Conservation (phyloP, 2,113 vertebrate species). For the Eulemur macaco region DNA sequence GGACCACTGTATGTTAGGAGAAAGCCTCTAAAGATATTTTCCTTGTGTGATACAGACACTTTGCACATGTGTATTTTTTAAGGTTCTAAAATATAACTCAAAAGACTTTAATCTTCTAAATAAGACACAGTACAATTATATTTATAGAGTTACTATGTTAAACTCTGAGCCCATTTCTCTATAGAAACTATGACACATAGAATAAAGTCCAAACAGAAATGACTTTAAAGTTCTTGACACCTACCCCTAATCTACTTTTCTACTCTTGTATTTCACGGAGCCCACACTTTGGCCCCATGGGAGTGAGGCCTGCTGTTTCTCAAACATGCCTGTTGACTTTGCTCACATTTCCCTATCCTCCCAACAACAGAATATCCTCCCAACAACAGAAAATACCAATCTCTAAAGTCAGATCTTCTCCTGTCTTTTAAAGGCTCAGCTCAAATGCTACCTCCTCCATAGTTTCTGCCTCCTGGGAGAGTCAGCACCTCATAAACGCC, state of each 20-base stretch:
- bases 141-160: not conserved
- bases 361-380: not conserved
- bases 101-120: not conserved
- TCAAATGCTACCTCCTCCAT: not conserved
- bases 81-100: slow-evolving; percentile 20
- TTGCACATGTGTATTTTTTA: not conserved
- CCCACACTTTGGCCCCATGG: not conserved
- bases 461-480: not conserved
- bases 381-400: not conserved
- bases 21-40: not conserved
- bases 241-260: not conserved
- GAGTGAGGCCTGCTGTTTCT: not conserved
- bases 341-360: not conserved
- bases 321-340: slow-evolving; percentile 26
- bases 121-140: not conserved
- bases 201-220: slow-evolving; percentile 45
- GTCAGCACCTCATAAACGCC: not conserved
- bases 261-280: not conserved
- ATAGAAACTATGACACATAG: not conserved
- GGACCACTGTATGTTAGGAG: not conserved
- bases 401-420: not conserved
- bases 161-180: not conserved
- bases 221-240: not conserved
- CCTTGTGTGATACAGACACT: not conserved
- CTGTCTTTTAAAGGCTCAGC: not conserved